A percentile compares a stretch with the other conserved stretches of the same genome.
Conservation (phyloP, 2,888 invertebrate species). For the Ochropleura plecta region DNA sequence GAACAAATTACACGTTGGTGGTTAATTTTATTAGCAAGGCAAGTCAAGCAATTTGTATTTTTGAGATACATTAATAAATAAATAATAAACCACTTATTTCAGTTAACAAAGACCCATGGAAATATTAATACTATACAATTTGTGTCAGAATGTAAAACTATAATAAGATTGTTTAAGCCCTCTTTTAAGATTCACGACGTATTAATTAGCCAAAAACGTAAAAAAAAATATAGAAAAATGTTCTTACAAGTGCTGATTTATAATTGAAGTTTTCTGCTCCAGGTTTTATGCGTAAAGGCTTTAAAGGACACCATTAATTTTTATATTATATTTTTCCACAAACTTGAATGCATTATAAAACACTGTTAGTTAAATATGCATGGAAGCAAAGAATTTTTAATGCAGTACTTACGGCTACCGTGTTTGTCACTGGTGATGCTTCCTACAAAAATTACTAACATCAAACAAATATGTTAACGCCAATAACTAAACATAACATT, state of each 20-base stretch:
- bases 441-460: constrained; percentile 2
- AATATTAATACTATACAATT: too few species aligned
- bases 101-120: too few species aligned
- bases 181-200: not conserved
- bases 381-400: not conserved
- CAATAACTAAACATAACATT: not conserved
- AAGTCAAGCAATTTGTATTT: too few species aligned
- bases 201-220: not conserved
- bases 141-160: too few species aligned
- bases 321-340: not conserved
- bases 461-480: not conserved
- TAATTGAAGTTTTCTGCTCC: constrained; percentile 18
- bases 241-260: constrained; percentile 8
- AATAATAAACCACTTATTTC: too few species aligned
- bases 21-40: too few species aligned
- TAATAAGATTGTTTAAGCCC: too few species aligned
- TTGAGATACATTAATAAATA: too few species aligned
- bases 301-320: not conserved
- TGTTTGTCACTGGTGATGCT: not conserved
- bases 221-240: not conserved
- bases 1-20: too few species aligned
- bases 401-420: constrained; percentile 7
- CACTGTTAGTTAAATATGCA: not conserved
- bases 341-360: not conserved
- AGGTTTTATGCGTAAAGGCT: not conserved